Evolutionary conservation across 2,797 vertebrate genomes (phyloP), one percentile per base, ranked within the genome.

Genomic region (Sparidentex hasta): DNA sequence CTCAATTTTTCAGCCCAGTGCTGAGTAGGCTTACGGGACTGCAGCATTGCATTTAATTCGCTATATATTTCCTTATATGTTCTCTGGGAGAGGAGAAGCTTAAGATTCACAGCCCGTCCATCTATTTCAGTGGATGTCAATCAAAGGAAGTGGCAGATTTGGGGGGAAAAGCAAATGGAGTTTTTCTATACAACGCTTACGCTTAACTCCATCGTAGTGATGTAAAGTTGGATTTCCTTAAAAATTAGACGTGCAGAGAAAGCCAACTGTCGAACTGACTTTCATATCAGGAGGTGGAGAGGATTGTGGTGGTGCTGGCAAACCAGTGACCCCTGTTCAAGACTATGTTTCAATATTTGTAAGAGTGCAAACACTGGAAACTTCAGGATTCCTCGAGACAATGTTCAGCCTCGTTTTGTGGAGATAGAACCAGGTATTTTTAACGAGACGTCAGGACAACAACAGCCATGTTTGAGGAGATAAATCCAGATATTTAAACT

Each of bases 11-110:
- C 27, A 85, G 74, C 73, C 38, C 76, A 54, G 0, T 78, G 88
- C 74, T 85, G 81, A 87, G 85, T 69, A 52, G 86, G 84, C 84
- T 92, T 84, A 84, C 64, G 71, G 76, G 84, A 77, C 48, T 3
- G 9, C 64, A 58, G 59, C 27, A 27, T 20, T 71, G 38, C 23
- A 17, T 81, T 82, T 80, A 52, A 82, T 73, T 74, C 5, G 16
- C 63, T 62, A 16, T 59, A 52, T 51, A 47, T 75, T 75, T 21
- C 29, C 21, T 46, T 54, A 54, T 52, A 44, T 2, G 33, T 66
- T 66, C 50, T 33, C 17, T 62, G 57, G 74, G 73, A 76, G 56
- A n/a, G 57, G 44, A 20, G 61, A 63, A 55, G 71, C 74, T 83
- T 57, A 73, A 63, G 58, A 69, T 55, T 65, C 57, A 11, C 33